These are phyloP conservation scores for Cettia cetti DNA, from an alignment of 2,113 vertebrate species.

Conservation along the genomic window DNA sequence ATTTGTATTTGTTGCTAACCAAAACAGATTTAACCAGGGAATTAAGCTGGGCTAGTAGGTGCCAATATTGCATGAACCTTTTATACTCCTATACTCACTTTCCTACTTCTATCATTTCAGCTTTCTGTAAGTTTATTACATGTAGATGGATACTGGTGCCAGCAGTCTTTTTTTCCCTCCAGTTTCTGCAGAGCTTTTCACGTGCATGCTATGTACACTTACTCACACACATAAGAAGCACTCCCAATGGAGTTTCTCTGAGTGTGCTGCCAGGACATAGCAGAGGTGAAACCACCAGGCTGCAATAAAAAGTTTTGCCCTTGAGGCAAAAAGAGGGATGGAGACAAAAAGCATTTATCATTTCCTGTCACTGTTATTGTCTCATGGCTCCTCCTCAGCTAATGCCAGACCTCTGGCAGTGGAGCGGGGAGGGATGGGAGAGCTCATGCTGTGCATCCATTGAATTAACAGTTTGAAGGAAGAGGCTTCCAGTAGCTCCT, in stretches of 20 bases:
- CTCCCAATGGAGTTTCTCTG: slow-evolving; percentile 11
- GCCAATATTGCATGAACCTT: not conserved
- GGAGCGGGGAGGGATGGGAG: not conserved
- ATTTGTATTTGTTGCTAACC: not conserved
- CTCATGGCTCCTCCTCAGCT: slow-evolving; percentile 18
- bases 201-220: not conserved
- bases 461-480: slow-evolving; percentile 22
- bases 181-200: not conserved
- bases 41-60: not conserved
- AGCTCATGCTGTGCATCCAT: slow-evolving; percentile 20
- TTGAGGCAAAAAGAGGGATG: slow-evolving; percentile 35
- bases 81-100: not conserved
- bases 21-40: not conserved
- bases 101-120: not conserved
- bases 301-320: slow-evolving; percentile 44
- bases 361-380: slow-evolving; percentile 34
- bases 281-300: slow-evolving; percentile 52
- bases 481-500: slow-evolving; percentile 24
- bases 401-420: slow-evolving; percentile 51
- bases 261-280: slow-evolving; percentile 3
- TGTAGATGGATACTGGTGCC: not conserved
- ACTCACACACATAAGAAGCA: slow-evolving; percentile 42
- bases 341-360: slow-evolving; percentile 46
- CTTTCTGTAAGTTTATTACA: not conserved
- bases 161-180: not conserved